These are phyloP conservation scores for human DNA, from an alignment of 2,113 vertebrate species.

Conservation along the genomic window DNA sequence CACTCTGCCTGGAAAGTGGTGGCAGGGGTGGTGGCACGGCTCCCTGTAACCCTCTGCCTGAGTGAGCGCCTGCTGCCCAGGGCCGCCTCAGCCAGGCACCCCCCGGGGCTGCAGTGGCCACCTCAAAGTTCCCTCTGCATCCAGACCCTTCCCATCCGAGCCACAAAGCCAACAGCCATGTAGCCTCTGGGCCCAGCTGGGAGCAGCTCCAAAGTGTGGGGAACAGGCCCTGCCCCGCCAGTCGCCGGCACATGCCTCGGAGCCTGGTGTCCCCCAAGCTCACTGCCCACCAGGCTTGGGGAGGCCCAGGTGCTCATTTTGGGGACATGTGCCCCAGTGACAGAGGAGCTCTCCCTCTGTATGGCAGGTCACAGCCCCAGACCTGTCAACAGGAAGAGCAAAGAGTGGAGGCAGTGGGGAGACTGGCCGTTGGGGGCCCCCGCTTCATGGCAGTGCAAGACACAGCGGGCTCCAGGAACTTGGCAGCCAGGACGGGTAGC, in stretches of 20 bases:
- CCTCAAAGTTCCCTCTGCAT: not conserved
- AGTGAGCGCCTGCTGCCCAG: not conserved
- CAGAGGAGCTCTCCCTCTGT: rapidly evolving
- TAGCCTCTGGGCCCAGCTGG: not conserved
- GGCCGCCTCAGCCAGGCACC: not conserved
- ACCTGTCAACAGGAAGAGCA: not conserved
- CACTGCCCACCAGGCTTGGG: rapidly evolving
- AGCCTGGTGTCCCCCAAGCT: too few relatives aligned
- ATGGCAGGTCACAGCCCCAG: not conserved
- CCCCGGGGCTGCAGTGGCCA: not conserved
- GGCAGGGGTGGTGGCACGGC: not conserved
- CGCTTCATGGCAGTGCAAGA: not conserved
- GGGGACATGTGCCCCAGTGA: not conserved
- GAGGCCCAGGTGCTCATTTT: not conserved
- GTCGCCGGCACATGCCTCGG: not conserved
- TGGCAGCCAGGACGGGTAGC: not conserved
- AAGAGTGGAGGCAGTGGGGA: not conserved
- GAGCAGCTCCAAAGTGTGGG: not conserved
- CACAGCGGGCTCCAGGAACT: not conserved
- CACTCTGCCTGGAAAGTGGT: rapidly evolving
- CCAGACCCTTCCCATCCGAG: not conserved
- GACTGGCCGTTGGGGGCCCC: not conserved
- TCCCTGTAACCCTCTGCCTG: not conserved
- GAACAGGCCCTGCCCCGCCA: not conserved
- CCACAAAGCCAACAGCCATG: too few relatives aligned